A percentile compares a stretch with the other conserved stretches of the same genome.
phyloP scores from a whole-genome alignment of 1,140 invertebrate species.

The Lucilia cuprina region DNA sequence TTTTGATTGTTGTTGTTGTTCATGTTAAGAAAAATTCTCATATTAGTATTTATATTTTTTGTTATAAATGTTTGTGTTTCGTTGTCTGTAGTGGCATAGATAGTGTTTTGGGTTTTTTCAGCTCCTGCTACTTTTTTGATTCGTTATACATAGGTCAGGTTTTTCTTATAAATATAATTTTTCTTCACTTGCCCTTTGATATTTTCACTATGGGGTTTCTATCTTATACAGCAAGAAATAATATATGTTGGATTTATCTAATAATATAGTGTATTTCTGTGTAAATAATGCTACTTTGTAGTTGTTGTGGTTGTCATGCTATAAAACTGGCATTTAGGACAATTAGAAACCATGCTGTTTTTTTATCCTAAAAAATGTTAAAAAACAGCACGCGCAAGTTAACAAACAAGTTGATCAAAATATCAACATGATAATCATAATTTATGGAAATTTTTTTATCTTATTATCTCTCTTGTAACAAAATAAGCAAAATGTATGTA shows the following conservation, averaged over 20 bases:
- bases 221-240: not conserved
- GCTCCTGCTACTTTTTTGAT: not conserved
- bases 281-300: not conserved
- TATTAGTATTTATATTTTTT: not conserved
- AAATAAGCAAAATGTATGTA: not conserved
- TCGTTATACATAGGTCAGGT: not conserved
- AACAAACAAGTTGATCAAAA: not conserved
- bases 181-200: not conserved
- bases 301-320: not conserved
- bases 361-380: not conserved
- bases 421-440: not conserved
- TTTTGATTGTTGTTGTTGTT: not conserved
- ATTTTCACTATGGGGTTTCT: not conserved
- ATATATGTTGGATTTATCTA: not conserved
- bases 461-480: not conserved
- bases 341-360: not conserved
- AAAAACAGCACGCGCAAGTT: not conserved
- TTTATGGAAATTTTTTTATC: not conserved
- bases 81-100: not conserved
- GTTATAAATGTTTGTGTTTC: not conserved
- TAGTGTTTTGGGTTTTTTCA: not conserved
- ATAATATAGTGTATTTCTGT: not conserved
- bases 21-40: not conserved
- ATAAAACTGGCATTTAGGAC: slow-evolving; percentile 1
- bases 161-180: not conserved